phyloP scores from a whole-genome alignment of 1,140 invertebrate species.

The Ostrea denselamellosa region DNA sequence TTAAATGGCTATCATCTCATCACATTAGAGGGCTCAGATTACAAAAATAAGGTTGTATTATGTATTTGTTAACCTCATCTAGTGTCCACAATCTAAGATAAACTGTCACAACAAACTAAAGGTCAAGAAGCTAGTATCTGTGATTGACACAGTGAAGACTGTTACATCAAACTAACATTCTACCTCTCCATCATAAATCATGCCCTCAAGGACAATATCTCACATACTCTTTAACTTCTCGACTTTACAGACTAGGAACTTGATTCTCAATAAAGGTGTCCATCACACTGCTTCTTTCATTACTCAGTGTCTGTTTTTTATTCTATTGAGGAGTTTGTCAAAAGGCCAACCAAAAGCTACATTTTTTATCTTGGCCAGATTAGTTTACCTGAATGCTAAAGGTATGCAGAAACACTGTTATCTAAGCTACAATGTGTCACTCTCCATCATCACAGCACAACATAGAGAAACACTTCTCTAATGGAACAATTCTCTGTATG shows the following conservation, averaged over 20 bases:
- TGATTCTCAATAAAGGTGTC: constrained; percentile 3
- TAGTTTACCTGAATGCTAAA: not conserved
- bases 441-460: not conserved
- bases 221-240: not conserved
- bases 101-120: constrained; percentile 24
- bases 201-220: not conserved
- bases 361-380: constrained; percentile 21
- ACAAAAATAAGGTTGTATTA: not conserved
- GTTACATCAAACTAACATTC: not conserved
- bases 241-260: not conserved
- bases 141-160: not conserved
- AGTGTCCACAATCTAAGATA: not conserved
- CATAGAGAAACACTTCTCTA: not conserved
- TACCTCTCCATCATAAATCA: not conserved
- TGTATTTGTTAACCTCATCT: not conserved
- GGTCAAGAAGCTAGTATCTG: not conserved
- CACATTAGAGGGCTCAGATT: not conserved
- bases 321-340: constrained; percentile 4
- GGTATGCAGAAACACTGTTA: constrained; percentile 26
- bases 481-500: not conserved
- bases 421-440: not conserved
- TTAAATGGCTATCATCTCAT: not conserved
- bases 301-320: not conserved
- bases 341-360: not conserved
- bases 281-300: not conserved